phyloP scores from a whole-genome alignment of 2,113 vertebrate genomes.

The Cathartes aura region DNA sequence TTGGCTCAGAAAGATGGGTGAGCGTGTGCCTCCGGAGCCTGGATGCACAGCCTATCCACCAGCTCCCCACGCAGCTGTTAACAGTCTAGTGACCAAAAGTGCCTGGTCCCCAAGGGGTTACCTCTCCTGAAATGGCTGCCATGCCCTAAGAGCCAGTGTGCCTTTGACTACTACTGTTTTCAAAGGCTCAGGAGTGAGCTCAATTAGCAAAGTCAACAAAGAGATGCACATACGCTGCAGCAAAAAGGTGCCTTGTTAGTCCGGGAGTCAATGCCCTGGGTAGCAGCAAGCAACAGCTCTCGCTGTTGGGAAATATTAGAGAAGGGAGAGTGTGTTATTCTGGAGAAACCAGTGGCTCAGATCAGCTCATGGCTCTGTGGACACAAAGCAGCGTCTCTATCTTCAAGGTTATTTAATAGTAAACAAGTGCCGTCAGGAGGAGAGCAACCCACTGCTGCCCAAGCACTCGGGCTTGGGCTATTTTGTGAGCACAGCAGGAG shows the following conservation, averaged over 20 bases:
- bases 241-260: background rate
- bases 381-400: background rate
- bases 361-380: background rate
- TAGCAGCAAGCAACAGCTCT: background rate
- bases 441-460: background rate
- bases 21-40: fast-evolving
- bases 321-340: background rate
- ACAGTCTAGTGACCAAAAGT: background rate
- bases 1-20: background rate
- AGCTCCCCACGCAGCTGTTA: background rate
- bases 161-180: background rate
- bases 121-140: background rate
- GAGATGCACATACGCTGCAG: slow-evolving; percentile 18
- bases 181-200: slow-evolving; percentile 25
- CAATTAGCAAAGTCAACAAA: slow-evolving; percentile 62
- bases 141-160: background rate
- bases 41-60: background rate
- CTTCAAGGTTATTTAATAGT: slow-evolving; percentile 39
- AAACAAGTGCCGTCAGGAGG: background rate
- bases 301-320: background rate
- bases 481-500: background rate
- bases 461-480: background rate
- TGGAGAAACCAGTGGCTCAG: background rate
- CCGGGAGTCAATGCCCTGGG: background rate
- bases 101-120: background rate